Conservation (phyloP, 2,113 vertebrate genomes). For the Clarias gariepinus region DNA sequence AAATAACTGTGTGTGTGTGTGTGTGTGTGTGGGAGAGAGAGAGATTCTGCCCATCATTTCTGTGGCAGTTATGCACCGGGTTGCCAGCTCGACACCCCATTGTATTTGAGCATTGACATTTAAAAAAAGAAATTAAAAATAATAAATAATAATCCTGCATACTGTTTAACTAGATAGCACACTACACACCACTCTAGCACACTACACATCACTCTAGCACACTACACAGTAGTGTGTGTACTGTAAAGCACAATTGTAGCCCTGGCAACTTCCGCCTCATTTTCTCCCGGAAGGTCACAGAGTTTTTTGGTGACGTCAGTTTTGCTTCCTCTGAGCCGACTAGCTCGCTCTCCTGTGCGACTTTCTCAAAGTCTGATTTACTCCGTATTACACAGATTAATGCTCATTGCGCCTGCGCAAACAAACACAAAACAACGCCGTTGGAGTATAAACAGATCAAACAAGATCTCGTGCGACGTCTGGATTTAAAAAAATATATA, state of each 20-base stretch:
- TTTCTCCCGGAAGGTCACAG: constrained; percentile 20
- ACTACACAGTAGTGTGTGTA: background rate
- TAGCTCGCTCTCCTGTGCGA: background rate
- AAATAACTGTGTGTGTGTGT: no score
- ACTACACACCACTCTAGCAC: background rate
- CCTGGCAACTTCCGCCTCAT: constrained; percentile 33
- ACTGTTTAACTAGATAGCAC: constrained; percentile 62
- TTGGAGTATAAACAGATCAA: background rate
- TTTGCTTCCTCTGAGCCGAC: constrained; percentile 36
- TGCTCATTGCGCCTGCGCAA: background rate
- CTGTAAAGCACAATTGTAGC: constrained; percentile 75
- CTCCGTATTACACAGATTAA: background rate
- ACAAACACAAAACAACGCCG: background rate
- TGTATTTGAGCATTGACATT: no score
- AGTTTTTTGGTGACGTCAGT: constrained; percentile 7
- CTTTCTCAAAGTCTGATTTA: constrained; percentile 12
- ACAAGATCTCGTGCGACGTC: background rate
- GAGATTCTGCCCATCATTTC: no score
- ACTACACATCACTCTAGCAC: background rate
- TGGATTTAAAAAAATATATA: background rate
- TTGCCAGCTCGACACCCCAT: no score
- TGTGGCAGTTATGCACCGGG: no score
- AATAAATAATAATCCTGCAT: background rate
- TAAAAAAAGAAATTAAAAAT: no score
- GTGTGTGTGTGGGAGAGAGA: no score